Conservation (phyloP, 2,888 invertebrate genomes). For the Thymelicus acteon region DNA sequence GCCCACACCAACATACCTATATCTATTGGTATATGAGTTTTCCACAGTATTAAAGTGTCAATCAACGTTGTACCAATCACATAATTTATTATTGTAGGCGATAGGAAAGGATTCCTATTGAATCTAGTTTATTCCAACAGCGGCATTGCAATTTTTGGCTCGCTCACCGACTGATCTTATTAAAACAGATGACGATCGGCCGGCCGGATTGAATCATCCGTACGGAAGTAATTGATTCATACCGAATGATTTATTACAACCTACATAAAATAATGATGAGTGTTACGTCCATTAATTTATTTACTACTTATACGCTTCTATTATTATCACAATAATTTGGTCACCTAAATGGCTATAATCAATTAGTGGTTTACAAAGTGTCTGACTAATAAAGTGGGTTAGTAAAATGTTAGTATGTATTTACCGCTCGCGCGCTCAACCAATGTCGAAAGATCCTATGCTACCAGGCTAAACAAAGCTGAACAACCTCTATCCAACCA, state of each 20-base stretch:
- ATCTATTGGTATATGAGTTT: background rate
- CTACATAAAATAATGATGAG: conserved; percentile 11
- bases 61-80: too few species aligned
- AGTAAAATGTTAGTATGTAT: too few species aligned
- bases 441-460: too few species aligned
- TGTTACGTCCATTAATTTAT: conserved; percentile 1
- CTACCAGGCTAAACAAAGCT: too few species aligned
- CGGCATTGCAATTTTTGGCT: conserved; percentile 19
- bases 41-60: too few species aligned
- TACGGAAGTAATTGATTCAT: conserved; percentile 34
- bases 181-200: conserved; percentile 32
- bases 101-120: too few species aligned
- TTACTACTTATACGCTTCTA: conserved; percentile 15
- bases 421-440: too few species aligned
- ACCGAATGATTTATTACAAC: conserved; percentile 31
- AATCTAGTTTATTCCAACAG: background rate
- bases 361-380: too few species aligned
- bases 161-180: conserved; percentile 19
- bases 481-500: too few species aligned
- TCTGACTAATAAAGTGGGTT: too few species aligned
- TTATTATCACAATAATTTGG: conserved; percentile 1
- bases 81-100: too few species aligned
- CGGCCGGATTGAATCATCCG: conserved; percentile 30
- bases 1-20: background rate
- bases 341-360: too few species aligned